Evolutionary conservation across 2,113 vertebrate genomes (phyloP), one percentile per base, ranked within the genome.

Genomic region (Lucifuga dentata): DNA sequence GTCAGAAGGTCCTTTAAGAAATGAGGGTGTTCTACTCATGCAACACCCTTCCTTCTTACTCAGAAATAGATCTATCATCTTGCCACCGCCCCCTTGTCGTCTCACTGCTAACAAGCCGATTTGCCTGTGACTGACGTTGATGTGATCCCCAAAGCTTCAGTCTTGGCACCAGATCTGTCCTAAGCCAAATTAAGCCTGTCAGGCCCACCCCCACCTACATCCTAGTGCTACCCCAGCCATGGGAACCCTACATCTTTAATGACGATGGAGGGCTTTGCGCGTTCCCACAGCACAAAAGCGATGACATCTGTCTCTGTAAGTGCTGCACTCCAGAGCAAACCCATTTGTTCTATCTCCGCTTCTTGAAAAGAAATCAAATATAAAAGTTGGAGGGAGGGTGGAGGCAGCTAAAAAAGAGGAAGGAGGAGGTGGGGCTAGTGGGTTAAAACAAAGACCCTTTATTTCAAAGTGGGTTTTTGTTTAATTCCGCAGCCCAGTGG

Each of bases 231-330:
- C 81, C 78, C 78, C 83, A 62, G 78, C 89, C 91, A 90, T 92
- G 91, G 92, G 92, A 94, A 92, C 89, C 83, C 81, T 92, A 86
- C 90, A 92, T 92, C 86, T 93, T 93, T 92, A 92, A 94, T 92
- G 93, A 92, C 80, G 85, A 85, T 63, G 78, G 83, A 92, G 86
- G 83, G 87, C 84, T 88, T 74, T 59, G 74, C 59, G 40, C 72
- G 72, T 84, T 88, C 68, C 76, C 87, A 53, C 62, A 52, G 71
- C 85, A 92, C 90, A 94, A 93, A 94, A 92, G 91, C 87, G 62
- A 85, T 87, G 92, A 92, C 91, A 92, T 93, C 91, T 92, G 92
- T 89, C 86, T 91, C 78, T 81, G 86, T 76, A 71, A 90, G 91
- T 83, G 91, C 83, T 17, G 87, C 83, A 80, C 90, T 91, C 84